A percentile compares a stretch with the other conserved stretches of the same genome.
Conservation (phyloP, 2,797 vertebrate genomes). For the Oryzias sinensis region DNA sequence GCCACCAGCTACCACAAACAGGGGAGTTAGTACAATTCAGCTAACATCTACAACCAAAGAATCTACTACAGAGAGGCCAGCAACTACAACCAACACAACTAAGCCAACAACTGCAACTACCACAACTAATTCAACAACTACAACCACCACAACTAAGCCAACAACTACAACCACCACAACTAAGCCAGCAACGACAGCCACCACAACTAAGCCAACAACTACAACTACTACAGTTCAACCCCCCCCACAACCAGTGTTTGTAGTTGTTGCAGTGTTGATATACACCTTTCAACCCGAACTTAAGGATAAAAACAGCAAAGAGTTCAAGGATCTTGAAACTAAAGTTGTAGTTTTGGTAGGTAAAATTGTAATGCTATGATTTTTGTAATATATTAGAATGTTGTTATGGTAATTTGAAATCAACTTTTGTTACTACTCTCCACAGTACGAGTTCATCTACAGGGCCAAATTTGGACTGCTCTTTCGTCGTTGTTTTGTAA, state of each 20-base stretch:
- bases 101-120: no score
- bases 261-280: not conserved
- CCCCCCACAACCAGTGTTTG: not conserved
- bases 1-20: no score
- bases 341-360: conserved; percentile 11
- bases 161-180: no score
- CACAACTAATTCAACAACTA: no score
- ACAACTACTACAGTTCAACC: not conserved
- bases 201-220: no score
- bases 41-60: no score
- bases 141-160: no score
- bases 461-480: accelerated
- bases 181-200: no score
- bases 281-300: not conserved
- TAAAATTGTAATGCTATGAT: not conserved
- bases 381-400: not conserved
- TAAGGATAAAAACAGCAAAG: accelerated
- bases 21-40: no score
- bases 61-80: no score
- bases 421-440: not conserved
- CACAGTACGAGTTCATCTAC: conserved; percentile 3
- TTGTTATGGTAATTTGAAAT: not conserved
- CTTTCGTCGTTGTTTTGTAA: conserved; percentile 2
- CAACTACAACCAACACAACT: no score
- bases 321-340: conserved; percentile 1